A percentile compares a stretch with the other conserved stretches of the same genome.
Evolutionary conservation across 2,113 vertebrate genomes (phyloP).

Genomic region (Galemys pyrenaicus): DNA sequence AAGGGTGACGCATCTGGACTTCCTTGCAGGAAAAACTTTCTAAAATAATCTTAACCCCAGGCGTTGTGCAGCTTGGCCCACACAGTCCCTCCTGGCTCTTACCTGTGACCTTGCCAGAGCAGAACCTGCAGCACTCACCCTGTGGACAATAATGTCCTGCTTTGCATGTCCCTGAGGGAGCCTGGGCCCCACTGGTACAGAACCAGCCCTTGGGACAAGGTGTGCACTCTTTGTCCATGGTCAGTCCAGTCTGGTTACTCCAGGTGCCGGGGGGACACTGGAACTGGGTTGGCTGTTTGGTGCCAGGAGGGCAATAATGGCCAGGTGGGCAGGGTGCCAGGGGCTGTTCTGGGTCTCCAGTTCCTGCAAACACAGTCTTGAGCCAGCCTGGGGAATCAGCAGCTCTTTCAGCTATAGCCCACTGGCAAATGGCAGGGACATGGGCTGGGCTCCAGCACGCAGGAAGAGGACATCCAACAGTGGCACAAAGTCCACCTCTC

Average conservation of each 20-base stretch:
- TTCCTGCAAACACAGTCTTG: constrained; percentile 32
- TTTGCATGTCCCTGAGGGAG: constrained; percentile 88
- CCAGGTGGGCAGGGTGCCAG: constrained; percentile 88
- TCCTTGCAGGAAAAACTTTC: background rate
- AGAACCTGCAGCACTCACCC: constrained; percentile 77
- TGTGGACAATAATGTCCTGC: constrained; percentile 91
- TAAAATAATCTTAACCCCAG: background rate
- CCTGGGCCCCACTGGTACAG: constrained; percentile 86
- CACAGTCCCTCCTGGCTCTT: background rate
- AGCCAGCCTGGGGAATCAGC: background rate
- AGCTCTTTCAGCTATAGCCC: background rate
- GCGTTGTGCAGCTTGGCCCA: background rate
- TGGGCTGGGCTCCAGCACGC: background rate
- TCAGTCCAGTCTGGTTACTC: constrained; percentile 87
- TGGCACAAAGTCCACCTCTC: rapidly evolving
- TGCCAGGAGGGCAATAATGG: constrained; percentile 92
- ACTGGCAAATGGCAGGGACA: background rate
- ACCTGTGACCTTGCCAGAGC: background rate
- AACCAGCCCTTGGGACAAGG: constrained; percentile 90
- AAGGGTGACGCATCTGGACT: background rate
- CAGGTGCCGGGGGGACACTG: constrained; percentile 92
- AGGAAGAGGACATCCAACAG: background rate
- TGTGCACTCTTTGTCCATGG: constrained; percentile 82
- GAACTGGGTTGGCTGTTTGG: constrained; percentile 88
- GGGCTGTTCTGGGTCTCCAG: constrained; percentile 61